Percentiles rank a stretch among this genome's conserved stretches.
Evolutionary conservation across 2,113 vertebrate genomes (phyloP).

Genomic region (Anarrhichthys ocellatus): DNA sequence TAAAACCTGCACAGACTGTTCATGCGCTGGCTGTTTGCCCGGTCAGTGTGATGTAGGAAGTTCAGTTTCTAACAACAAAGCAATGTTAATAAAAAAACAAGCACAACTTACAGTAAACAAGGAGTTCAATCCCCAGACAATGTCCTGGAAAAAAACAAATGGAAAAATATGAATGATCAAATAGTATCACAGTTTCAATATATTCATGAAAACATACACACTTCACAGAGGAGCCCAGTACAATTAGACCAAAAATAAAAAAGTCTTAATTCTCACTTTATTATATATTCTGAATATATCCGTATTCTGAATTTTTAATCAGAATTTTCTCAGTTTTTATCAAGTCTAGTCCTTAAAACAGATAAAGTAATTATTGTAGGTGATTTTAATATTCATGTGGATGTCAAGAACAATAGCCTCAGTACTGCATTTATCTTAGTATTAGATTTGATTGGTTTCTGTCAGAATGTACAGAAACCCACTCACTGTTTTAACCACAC

Average conservation of each 20-base stretch:
- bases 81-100: background rate
- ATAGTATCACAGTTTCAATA: background rate
- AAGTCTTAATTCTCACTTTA: background rate
- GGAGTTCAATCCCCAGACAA: conserved; percentile 98
- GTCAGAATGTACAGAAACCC: too few species aligned
- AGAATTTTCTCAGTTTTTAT: too few species aligned
- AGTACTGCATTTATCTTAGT: too few species aligned
- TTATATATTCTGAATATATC: too few species aligned
- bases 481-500: too few species aligned
- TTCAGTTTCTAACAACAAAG: background rate
- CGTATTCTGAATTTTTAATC: too few species aligned
- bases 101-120: conserved; percentile 96
- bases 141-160: conserved; percentile 87
- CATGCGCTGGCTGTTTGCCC: background rate
- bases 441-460: too few species aligned
- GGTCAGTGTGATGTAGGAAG: background rate
- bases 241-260: background rate
- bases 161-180: background rate
- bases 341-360: too few species aligned
- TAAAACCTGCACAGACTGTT: background rate
- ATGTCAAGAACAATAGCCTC: too few species aligned
- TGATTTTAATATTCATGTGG: too few species aligned
- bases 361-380: too few species aligned
- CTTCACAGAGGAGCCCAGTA: background rate
- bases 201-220: background rate